Evolutionary conservation across 2,797 vertebrate genomes (phyloP).

Genomic region (Lemur catta): DNA sequence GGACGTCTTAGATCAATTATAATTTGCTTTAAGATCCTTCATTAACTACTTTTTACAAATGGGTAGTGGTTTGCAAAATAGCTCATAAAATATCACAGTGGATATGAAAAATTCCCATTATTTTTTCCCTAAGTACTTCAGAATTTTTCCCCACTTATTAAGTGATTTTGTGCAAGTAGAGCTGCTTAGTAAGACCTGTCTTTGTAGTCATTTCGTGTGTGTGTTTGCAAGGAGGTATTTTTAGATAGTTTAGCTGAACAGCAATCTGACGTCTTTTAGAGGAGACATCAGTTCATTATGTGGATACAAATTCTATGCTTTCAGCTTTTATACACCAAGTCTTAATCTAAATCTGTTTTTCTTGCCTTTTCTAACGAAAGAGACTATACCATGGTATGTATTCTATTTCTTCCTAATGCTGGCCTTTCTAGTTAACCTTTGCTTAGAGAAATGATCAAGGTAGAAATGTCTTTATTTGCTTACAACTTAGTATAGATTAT

Average conservation of each 20-base stretch:
- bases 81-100: conserved; percentile 59
- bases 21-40: conserved; percentile 48
- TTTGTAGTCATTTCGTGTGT: conserved; percentile 78
- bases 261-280: conserved; percentile 72
- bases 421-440: conserved; percentile 50
- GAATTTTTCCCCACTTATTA: conserved; percentile 61
- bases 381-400: conserved; percentile 78
- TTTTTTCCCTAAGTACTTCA: conserved; percentile 63
- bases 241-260: conserved; percentile 77
- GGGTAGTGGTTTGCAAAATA: conserved; percentile 63
- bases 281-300: conserved; percentile 70
- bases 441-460: conserved; percentile 45
- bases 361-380: conserved; percentile 68
- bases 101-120: conserved; percentile 56
- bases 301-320: conserved; percentile 77
- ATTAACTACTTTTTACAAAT: conserved; percentile 52
- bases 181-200: conserved; percentile 79
- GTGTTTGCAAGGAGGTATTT: conserved; percentile 76
- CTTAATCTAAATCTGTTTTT: conserved; percentile 78
- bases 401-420: conserved; percentile 65
- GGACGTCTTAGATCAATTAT: conserved; percentile 36
- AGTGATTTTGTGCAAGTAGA: conserved; percentile 75
- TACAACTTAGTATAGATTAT: conserved; percentile 10
- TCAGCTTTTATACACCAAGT: conserved; percentile 73
- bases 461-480: conserved; percentile 54